These are phyloP conservation scores for Crossoptilon crossoptilon DNA, from an alignment of 2,797 vertebrate genomes.

Conservation along the genomic window DNA sequence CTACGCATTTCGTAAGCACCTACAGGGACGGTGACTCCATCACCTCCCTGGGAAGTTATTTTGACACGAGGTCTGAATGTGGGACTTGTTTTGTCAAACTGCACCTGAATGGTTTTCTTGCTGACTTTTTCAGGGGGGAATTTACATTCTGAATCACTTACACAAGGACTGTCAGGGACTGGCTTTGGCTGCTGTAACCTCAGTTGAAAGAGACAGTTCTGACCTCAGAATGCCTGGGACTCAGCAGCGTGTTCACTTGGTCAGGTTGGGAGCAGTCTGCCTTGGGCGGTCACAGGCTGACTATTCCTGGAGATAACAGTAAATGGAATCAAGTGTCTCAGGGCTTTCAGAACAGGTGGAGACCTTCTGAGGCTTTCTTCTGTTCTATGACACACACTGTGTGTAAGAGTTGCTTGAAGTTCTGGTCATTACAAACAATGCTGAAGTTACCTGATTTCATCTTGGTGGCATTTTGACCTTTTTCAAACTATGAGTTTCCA, in stretches of 20 bases:
- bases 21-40: too few relatives aligned
- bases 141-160: background rate
- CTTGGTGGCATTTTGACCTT: background rate
- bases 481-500: background rate
- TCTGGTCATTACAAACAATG: background rate
- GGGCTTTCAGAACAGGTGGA: background rate
- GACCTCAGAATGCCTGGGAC: background rate
- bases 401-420: background rate
- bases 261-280: background rate
- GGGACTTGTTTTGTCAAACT: background rate
- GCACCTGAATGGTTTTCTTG: background rate
- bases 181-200: background rate
- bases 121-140: background rate
- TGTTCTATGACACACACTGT: background rate
- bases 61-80: background rate
- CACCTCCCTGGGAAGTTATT: background rate
- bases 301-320: background rate
- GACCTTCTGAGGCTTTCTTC: background rate
- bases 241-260: background rate
- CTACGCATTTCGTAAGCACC: too few relatives aligned
- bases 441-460: background rate
- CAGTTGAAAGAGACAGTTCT: background rate
- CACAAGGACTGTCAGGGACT: fast-evolving
- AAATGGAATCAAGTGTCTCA: background rate
- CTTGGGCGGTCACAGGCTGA: background rate